These are phyloP conservation scores for Muscicapa comitata DNA, from an alignment of 2,797 vertebrate genomes.

Conservation along the genomic window DNA sequence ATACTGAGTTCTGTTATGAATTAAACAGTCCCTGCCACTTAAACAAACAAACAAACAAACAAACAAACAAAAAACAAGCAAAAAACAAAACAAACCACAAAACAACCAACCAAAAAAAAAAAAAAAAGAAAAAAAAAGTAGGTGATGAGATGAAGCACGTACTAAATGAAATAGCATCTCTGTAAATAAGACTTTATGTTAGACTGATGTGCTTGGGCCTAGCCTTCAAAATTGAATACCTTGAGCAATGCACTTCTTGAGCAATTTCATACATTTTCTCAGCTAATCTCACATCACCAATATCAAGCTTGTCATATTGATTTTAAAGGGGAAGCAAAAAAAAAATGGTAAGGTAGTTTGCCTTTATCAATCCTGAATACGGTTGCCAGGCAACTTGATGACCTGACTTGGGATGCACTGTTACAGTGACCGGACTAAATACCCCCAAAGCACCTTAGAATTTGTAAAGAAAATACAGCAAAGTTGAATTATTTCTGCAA, in stretches of 20 bases:
- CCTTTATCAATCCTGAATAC: conserved; percentile 80
- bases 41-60: no score
- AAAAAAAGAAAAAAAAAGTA: accelerated
- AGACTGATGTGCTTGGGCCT: not conserved
- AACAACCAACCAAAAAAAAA: not conserved
- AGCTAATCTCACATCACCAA: conserved; percentile 84
- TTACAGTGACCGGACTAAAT: conserved; percentile 67
- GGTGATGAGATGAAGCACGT: not conserved
- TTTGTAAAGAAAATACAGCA: conserved; percentile 50
- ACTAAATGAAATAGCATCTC: not conserved
- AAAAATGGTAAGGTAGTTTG: conserved; percentile 51
- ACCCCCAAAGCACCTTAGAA: conserved; percentile 69
- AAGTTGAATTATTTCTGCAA: conserved; percentile 26
- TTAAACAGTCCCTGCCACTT: not conserved
- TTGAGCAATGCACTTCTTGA: conserved; percentile 74
- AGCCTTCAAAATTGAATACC: conserved; percentile 43
- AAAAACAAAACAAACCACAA: not conserved
- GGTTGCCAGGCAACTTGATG: conserved; percentile 76
- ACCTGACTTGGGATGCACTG: conserved; percentile 24
- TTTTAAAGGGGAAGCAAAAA: conserved; percentile 75
- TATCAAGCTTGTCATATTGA: conserved; percentile 86
- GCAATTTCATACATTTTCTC: conserved; percentile 75
- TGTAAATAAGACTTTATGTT: conserved; percentile 34
- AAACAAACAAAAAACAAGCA: no score
- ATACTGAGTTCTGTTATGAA: not conserved